Base-by-base conservation (phyloP, 2,888 invertebrate species). In the Micoletzkya japonica region DNA sequence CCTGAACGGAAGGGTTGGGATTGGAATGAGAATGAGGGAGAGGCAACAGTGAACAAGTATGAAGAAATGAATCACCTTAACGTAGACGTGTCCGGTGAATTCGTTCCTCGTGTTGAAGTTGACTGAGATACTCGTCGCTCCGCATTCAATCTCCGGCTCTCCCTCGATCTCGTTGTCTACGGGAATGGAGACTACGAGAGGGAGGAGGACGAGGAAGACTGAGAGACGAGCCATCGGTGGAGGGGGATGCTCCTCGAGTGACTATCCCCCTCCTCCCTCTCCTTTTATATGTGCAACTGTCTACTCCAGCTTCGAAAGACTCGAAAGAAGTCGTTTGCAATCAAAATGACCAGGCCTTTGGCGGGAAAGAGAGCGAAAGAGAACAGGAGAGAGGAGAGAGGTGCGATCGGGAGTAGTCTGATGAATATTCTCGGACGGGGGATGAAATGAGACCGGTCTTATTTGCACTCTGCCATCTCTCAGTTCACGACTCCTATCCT, bases 81-180 rank as follows among this genome's bases (percentile, higher is more conserved):
- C 73, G 60, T 59, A 73, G 49, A 73, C 73, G 71, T 73, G 73
- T 24, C 73, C 73, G 30, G 71, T 67, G 59, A 73, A 73, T 24
- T 57, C 54, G 26, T 73, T 71, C 32, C 73, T 50, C 20, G 64
- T 71, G 44, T 70, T 71, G 60, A 67, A 58, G 28, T 70, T 71
- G 54, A 73, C 60, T 14, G 66, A 60, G 59, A 73, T 73, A 4
- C 52, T 58, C 10, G 64, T 72, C 26, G 73, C 49, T 6, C 67
- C 71, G 44, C 73, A 73, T 49, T 73, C 73, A 34, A 73, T 67
- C 50, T 71, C 71, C 28, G 71, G 71, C 39, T 71, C 73, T 6
- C 61, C 67, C 34, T 54, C 54, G 26, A 66, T 54, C n/a, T 66
- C 64, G 28, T 66, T 66, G 64, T 66, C 64, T 4, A 66, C 64